Evolutionary conservation across 2,797 vertebrate genomes (phyloP), one percentile per base, ranked within the genome.

Genomic region (Pantherophis vulpinus): DNA sequence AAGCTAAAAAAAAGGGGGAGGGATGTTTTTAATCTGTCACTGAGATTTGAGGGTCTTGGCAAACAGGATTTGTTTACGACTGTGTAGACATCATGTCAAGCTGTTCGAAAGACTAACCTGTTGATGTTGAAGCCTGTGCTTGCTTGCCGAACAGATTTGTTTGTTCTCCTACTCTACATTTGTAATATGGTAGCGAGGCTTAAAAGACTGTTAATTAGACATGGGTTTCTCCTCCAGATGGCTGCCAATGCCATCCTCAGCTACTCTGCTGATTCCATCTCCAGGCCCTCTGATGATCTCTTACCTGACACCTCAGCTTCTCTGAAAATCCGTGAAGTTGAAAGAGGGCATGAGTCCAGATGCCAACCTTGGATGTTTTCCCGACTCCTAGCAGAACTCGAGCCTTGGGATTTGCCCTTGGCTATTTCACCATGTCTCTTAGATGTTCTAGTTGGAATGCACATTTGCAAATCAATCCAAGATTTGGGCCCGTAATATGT

Each of bases 121-220:
- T 6, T 20, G 94, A 91, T 94, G 91, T 59, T 95, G 95, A 95
- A 94, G 95, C 95, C 94, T 95, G 94, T 86, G 95, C 94, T 95
- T 91, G 94, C 94, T 96, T 94, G 94, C 18, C 56, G 94, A 95
- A 96, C 90, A 96, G 95, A 94, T 95, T 94, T 74, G 87, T 96
- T 95, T 74, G 59, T 89, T 94, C 95, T 96, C 96, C 95, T 94
- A 96, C 96, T 91, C 96, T 93, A 25, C 94, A 94, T 95, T 96
- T 97, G 95, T 97, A 96, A 97, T 96, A 96, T 95, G 96, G 96
- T 96, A 90, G 74, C 20, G 96, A 58, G 88, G 90, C 94, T 93
- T 86, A 96, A 92, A 93, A 96, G 95, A 96, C 95, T 95, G 95
- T 63, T 93, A 93, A 94, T 96, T 96, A 95, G 95, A 94, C 95